Evolutionary conservation across 1,140 invertebrate species (phyloP), one percentile per base, ranked within the genome.

Genomic region (Mizuhopecten yessoensis): DNA sequence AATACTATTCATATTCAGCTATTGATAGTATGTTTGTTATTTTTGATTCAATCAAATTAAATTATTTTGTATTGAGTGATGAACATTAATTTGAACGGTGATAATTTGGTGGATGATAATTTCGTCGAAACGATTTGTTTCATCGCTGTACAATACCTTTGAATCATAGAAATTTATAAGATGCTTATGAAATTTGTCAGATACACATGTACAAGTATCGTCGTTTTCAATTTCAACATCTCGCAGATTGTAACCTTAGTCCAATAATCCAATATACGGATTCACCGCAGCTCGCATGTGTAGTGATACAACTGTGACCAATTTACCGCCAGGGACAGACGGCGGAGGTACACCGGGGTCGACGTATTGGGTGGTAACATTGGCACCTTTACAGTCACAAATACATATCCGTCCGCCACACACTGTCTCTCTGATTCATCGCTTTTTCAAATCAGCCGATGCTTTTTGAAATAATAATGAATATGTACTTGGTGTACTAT

Each of bases 381-480:
- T 75, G 57, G 57, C 57, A 49, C 45, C 13, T 49, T 20, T 49
- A 49, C n/a, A n/a, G n/a, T n/a, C n/a, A 39, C 57, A 75, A 75
- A 75, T 75, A 75, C 23, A 75, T n/a, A 75, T 29, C 57, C 23
- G 5, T 75, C n/a, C 57, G 23, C 57, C 57, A 17, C n/a, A 29
- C 57, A 29, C 5, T 75, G 57, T 29, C n/a, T 29, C 57, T 29
- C 57, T n/a, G 57, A 29, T 75, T 75, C 57, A 75, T 29, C 57
- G n/a, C 57, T 11, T 5, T 75, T 75, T 29, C 57, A 75, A 75
- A 75, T 29, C n/a, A 75, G n/a, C 29, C 57, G 17, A 75, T 75
- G 57, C 57, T 75, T 75, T 75, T 75, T 75, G 57, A 75, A 75
- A 75, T 75, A 75, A 75, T 75, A 75, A 75, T 29, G 23, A 29